Evolutionary conservation across 2,797 vertebrate species (phyloP).

Genomic region (Pipistrellus pygmaeus): DNA sequence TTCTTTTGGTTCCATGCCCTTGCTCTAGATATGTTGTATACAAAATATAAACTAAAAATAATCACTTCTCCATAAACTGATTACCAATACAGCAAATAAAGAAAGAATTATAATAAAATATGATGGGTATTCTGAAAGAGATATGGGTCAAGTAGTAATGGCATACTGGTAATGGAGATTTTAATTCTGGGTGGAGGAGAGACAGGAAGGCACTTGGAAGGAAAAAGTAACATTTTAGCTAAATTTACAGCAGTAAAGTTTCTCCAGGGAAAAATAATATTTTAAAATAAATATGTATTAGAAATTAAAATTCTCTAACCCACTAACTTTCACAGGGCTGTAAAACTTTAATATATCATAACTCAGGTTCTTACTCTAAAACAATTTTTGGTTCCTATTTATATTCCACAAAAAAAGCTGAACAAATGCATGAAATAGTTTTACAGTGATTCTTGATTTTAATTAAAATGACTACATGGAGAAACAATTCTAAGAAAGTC

Average conservation of each 20-base stretch:
- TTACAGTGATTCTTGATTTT: background rate
- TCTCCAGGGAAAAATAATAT: background rate
- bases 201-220: background rate
- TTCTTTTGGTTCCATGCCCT: background rate
- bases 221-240: background rate
- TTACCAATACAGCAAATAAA: background rate
- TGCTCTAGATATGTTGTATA: background rate
- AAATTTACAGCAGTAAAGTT: background rate
- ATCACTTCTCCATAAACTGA: background rate
- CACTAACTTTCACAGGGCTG: background rate
- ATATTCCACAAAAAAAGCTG: background rate
- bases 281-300: no score
- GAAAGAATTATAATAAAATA: background rate
- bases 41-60: background rate
- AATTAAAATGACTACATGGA: background rate
- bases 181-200: background rate
- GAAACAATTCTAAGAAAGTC: background rate
- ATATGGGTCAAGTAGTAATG: background rate
- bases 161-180: background rate
- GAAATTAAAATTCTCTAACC: background rate
- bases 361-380: background rate
- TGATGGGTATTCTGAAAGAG: background rate
- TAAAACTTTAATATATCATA: background rate
- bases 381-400: background rate
- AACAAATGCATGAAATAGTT: background rate